Evolutionary conservation across 2,888 invertebrate species (phyloP).

Genomic region (Theristus sp.): DNA sequence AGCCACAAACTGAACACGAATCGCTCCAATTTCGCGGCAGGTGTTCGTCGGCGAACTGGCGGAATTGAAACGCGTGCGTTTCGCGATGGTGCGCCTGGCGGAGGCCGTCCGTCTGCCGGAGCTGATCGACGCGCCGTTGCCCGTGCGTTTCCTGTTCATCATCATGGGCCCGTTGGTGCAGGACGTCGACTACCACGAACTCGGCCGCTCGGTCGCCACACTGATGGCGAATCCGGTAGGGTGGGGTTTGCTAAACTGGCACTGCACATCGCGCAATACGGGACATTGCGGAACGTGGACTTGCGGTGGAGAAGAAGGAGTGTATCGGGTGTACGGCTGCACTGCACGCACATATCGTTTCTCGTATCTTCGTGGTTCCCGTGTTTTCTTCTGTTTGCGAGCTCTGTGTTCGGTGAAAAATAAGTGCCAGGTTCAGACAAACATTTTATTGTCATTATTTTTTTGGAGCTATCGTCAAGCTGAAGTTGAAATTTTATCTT

Average conservation of each 20-base stretch:
- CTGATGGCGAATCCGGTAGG: slow-evolving; percentile 68
- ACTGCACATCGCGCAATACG: too few relatives aligned
- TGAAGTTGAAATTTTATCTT: too few relatives aligned
- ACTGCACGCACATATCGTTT: too few relatives aligned
- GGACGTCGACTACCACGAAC: slow-evolving; percentile 81
- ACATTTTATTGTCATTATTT: too few relatives aligned
- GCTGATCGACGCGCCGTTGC: slow-evolving; percentile 46
- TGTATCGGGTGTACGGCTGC: neutral
- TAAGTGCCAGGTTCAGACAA: too few relatives aligned
- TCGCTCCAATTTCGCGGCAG: too few relatives aligned
- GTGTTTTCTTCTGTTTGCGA: too few relatives aligned
- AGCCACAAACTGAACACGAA: too few relatives aligned
- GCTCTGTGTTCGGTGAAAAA: too few relatives aligned
- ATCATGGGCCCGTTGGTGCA: slow-evolving; percentile 61
- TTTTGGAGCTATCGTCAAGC: too few relatives aligned
- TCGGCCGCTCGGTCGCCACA: slow-evolving; percentile 81
- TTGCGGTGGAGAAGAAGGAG: neutral
- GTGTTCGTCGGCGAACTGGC: slow-evolving; percentile 6
- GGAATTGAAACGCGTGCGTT: slow-evolving; percentile 1
- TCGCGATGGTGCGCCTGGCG: slow-evolving; percentile 7
- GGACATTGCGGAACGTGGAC: too few relatives aligned
- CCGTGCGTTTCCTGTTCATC: slow-evolving; percentile 77
- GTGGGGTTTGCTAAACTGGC: neutral
- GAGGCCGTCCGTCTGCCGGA: slow-evolving; percentile 12
- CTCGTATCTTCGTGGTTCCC: too few relatives aligned